These are phyloP conservation scores for Standfussiana lucernea DNA, from an alignment of 2,888 invertebrate genomes.

Conservation along the genomic window DNA sequence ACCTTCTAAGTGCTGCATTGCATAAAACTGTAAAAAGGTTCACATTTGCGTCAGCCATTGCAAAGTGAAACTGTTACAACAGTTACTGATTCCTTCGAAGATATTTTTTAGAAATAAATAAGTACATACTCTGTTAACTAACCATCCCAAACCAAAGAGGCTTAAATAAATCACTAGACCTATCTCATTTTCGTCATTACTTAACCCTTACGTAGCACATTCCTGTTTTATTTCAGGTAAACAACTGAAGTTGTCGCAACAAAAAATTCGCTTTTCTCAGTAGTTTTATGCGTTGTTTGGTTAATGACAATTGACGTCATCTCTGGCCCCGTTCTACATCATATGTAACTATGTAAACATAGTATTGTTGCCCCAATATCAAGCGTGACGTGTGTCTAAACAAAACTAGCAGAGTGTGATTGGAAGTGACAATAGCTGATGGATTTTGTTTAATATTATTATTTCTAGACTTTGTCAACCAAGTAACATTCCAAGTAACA, in stretches of 20 bases:
- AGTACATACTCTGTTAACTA: too few species aligned
- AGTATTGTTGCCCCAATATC: constrained; percentile 60
- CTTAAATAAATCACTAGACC: neutral
- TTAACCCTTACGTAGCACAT: neutral
- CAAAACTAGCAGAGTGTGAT: constrained; percentile 53
- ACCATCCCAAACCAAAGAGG: neutral
- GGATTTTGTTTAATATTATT: constrained; percentile 40
- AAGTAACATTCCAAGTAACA: too few species aligned
- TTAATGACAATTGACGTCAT: constrained; percentile 68
- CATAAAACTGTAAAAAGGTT: neutral
- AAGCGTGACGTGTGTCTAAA: constrained; percentile 56
- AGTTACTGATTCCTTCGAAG: neutral
- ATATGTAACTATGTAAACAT: constrained; percentile 53
- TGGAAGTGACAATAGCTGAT: constrained; percentile 49
- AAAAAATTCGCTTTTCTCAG: constrained; percentile 35
- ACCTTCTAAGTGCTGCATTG: neutral
- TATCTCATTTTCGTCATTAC: neutral
- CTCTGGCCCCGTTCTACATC: constrained; percentile 59
- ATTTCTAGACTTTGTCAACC: too few species aligned
- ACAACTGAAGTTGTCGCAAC: constrained; percentile 36
- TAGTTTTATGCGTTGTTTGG: constrained; percentile 41
- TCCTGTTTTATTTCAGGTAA: neutral
- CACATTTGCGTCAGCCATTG: neutral
- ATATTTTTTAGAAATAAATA: neutral
- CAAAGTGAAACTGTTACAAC: neutral